Evolutionary conservation across 2,888 invertebrate genomes (phyloP).

Genomic region (Mythimna albipuncta): DNA sequence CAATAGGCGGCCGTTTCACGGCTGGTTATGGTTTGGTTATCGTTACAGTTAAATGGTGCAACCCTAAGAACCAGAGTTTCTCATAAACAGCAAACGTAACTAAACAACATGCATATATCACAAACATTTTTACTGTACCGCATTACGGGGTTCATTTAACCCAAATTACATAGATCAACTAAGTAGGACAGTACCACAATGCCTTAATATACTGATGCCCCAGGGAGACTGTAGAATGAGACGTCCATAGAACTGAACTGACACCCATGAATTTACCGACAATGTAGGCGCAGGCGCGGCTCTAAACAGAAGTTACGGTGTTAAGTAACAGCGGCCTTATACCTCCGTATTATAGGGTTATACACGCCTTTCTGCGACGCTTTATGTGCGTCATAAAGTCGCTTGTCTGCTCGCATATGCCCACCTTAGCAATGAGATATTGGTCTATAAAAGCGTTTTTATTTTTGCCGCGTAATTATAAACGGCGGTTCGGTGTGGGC

Average conservation of each 20-base stretch:
- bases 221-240: conserved; percentile 73
- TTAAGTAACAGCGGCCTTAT: conserved; percentile 79
- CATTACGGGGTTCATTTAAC: conserved; percentile 62
- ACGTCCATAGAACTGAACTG: conserved; percentile 73
- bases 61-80: not conserved
- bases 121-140: conserved; percentile 61
- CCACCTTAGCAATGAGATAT: conserved; percentile 77
- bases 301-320: conserved; percentile 85
- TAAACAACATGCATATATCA: conserved; percentile 28
- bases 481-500: conserved; percentile 48
- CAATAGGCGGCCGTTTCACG: too few relatives aligned
- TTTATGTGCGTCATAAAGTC: conserved; percentile 83
- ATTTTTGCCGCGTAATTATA: conserved; percentile 68
- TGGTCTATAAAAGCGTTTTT: conserved; percentile 72
- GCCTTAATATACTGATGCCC: conserved; percentile 67
- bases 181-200: conserved; percentile 67
- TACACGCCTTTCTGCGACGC: conserved; percentile 73
- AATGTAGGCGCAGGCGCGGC: conserved; percentile 75
- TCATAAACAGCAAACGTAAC: conserved; percentile 35
- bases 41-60: not conserved
- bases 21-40: too few relatives aligned
- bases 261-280: conserved; percentile 80
- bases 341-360: conserved; percentile 71
- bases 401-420: conserved; percentile 73
- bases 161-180: conserved; percentile 69